Conservation (phyloP, 2,888 invertebrate species). For the Brachylomia viminalis region DNA sequence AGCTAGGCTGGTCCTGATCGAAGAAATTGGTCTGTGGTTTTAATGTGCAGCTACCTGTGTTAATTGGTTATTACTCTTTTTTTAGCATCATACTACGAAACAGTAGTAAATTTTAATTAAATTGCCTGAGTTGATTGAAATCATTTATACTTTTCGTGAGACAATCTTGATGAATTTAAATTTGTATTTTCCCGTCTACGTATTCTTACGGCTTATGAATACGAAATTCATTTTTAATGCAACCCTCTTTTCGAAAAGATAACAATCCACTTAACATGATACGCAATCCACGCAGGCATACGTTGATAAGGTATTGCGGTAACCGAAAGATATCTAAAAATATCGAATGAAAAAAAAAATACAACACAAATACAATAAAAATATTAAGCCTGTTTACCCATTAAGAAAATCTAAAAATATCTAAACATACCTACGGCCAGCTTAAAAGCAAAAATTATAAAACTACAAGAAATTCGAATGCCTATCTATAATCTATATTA, state of each 20-base stretch:
- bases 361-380: neutral
- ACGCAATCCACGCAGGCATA: neutral
- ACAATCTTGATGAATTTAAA: neutral
- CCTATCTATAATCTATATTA: too few species aligned
- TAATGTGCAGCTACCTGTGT: neutral
- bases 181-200: neutral
- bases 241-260: neutral
- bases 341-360: neutral
- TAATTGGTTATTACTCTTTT: neutral
- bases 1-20: slow-evolving; percentile 94
- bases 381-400: too few species aligned
- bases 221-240: too few species aligned
- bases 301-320: neutral
- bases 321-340: neutral
- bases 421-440: neutral
- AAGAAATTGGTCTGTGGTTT: neutral
- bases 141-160: neutral
- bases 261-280: neutral
- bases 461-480: neutral
- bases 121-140: neutral
- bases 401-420: neutral
- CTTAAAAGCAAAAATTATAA: neutral
- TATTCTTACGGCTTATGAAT: neutral
- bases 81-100: too few species aligned
- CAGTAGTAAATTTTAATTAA: neutral